Percentiles rank a stretch among this genome's conserved stretches.
These are phyloP conservation scores for Ectropis crepuscularia DNA, from an alignment of 2,888 invertebrate genomes.

Conservation along the genomic window DNA sequence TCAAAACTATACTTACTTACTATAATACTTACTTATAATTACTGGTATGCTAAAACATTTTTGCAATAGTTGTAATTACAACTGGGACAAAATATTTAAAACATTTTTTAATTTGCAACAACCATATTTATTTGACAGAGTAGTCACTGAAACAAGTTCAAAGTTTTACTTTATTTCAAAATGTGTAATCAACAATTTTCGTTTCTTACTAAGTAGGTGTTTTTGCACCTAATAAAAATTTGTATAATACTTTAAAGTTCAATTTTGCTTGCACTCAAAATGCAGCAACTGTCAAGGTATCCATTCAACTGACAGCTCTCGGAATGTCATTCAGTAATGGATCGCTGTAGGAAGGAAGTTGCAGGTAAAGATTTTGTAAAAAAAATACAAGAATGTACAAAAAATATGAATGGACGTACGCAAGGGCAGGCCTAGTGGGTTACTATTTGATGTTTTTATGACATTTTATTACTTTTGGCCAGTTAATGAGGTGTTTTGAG, in stretches of 20 bases:
- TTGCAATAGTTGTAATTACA: too few species aligned
- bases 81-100: too few species aligned
- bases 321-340: conserved; percentile 82
- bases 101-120: too few species aligned
- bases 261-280: conserved; percentile 42
- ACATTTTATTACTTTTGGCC: conserved; percentile 47
- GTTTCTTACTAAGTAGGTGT: too few species aligned
- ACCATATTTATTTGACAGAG: too few species aligned
- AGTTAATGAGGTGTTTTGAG: conserved; percentile 53
- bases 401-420: conserved; percentile 61
- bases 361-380: conserved; percentile 69
- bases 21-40: too few species aligned
- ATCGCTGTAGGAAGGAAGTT: conserved; percentile 82
- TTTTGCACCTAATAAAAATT: neutral
- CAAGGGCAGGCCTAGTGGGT: conserved; percentile 58
- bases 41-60: too few species aligned
- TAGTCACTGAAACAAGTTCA: too few species aligned
- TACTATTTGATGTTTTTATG: conserved; percentile 49
- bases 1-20: too few species aligned
- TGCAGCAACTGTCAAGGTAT: conserved; percentile 61
- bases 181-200: too few species aligned
- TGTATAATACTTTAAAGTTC: conserved; percentile 25
- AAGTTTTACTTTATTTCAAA: too few species aligned
- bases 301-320: conserved; percentile 73
- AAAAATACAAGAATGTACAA: conserved; percentile 52